phyloP scores from a whole-genome alignment of 2,113 vertebrate species.

The Rhinichthys klamathensis region DNA sequence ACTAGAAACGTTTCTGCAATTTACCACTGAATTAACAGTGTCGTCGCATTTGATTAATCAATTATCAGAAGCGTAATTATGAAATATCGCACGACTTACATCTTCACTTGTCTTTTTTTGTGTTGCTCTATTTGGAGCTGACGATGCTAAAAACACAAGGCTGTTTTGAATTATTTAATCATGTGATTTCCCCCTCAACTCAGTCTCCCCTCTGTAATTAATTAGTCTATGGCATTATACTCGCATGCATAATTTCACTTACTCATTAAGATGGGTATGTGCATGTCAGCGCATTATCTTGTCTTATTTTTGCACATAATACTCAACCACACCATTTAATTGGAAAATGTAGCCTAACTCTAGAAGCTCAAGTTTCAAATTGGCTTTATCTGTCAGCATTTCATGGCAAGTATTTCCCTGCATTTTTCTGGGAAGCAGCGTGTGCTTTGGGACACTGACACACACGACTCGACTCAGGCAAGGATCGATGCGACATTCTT shows the following conservation, averaged over 20 bases:
- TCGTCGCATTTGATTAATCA: conserved; percentile 69
- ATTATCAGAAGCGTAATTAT: conserved; percentile 57
- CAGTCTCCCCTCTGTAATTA: conserved; percentile 64
- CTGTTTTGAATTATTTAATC: conserved; percentile 72
- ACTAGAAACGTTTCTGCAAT: conserved; percentile 44
- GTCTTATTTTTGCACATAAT: background rate
- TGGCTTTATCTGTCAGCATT: background rate
- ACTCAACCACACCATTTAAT: background rate
- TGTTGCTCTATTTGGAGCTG: conserved; percentile 34
- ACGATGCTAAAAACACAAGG: conserved; percentile 68
- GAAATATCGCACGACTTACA: conserved; percentile 46
- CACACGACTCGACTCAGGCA: conserved; percentile 8
- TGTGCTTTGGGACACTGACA: conserved; percentile 37
- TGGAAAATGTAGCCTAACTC: background rate
- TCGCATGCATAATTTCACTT: conserved; percentile 54
- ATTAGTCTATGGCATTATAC: conserved; percentile 66
- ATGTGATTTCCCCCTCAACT: conserved; percentile 45
- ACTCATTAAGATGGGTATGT: conserved; percentile 64
- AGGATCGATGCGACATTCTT: conserved; percentile 59
- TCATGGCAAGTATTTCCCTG: background rate
- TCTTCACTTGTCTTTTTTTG: conserved; percentile 40
- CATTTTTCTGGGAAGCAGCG: background rate
- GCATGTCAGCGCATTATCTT: conserved; percentile 1
- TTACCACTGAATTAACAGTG: conserved; percentile 58
- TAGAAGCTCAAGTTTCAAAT: background rate